A percentile compares a stretch with the other conserved stretches of the same genome.
phyloP scores from a whole-genome alignment of 2,113 vertebrate species.

The Sander vitreus region DNA sequence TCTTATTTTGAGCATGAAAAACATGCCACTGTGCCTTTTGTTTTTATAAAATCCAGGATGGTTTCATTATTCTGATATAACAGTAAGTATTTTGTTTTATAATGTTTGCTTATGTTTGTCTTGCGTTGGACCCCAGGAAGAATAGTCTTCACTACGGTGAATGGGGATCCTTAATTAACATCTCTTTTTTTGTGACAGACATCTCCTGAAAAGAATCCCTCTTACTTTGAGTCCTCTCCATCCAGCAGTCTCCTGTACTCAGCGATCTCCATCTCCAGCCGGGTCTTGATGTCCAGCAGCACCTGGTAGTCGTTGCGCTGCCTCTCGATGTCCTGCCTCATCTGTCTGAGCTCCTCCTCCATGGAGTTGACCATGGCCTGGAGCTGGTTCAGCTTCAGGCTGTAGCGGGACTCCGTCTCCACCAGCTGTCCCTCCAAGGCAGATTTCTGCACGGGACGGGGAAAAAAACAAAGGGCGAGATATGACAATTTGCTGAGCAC shows the following conservation, averaged over 20 bases:
- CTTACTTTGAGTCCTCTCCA: conserved; percentile 76
- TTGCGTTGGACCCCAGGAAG: no score
- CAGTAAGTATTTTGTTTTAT: no score
- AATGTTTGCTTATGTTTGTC: no score
- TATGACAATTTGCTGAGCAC: neutral
- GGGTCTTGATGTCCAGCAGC: conserved; percentile 84
- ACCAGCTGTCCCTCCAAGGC: conserved; percentile 74
- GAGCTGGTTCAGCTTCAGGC: conserved; percentile 66
- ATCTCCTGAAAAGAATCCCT: no score
- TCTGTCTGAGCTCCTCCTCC: conserved; percentile 68
- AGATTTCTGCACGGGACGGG: conserved; percentile 68
- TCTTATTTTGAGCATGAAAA: no score
- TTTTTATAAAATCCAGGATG: no score
- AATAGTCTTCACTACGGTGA: no score
- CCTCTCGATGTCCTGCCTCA: conserved; percentile 74
- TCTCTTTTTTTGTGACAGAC: neutral
- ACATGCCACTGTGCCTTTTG: no score
- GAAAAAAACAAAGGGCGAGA: neutral
- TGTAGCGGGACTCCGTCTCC: conserved; percentile 77
- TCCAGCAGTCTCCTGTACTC: conserved; percentile 86
- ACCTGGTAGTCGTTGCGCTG: conserved; percentile 76
- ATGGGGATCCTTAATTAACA: no score
- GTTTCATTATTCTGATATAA: no score
- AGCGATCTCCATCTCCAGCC: conserved; percentile 86
- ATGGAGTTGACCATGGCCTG: conserved; percentile 72